Percentiles rank a stretch among this genome's conserved stretches.
phyloP scores from a whole-genome alignment of 2,888 invertebrate species.

The Tuta absoluta region DNA sequence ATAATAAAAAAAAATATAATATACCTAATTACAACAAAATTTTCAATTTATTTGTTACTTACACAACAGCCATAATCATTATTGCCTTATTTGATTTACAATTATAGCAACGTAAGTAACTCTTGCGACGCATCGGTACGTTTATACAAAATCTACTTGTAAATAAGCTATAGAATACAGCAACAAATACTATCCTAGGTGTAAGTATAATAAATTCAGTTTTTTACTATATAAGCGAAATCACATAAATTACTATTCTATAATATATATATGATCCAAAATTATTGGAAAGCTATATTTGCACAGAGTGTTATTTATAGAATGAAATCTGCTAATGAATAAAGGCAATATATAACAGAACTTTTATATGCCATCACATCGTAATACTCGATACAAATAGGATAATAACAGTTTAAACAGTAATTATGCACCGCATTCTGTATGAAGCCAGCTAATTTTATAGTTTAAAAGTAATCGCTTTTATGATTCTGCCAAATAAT shows the following conservation, averaged over 20 bases:
- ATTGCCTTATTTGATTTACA: background rate
- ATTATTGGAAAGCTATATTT: slow-evolving; percentile 13
- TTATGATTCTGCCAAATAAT: slow-evolving; percentile 69
- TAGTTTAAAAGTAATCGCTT: slow-evolving; percentile 76
- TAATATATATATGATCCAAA: background rate
- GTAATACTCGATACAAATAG: slow-evolving; percentile 19
- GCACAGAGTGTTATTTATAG: slow-evolving; percentile 8
- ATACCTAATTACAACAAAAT: background rate
- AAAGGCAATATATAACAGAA: slow-evolving; percentile 7
- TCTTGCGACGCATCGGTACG: slow-evolving; percentile 10
- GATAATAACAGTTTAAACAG: slow-evolving; percentile 52
- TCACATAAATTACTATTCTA: slow-evolving; percentile 9
- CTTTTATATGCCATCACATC: slow-evolving; percentile 6
- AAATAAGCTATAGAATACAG: background rate
- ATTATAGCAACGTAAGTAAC: background rate
- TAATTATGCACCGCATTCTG: slow-evolving; percentile 75
- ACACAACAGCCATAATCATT: background rate
- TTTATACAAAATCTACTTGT: background rate
- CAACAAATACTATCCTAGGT: background rate
- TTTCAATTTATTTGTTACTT: background rate
- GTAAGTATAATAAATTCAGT: slow-evolving; percentile 6
- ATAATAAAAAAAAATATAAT: too few species aligned
- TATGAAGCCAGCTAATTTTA: slow-evolving; percentile 75
- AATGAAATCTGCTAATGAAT: slow-evolving; percentile 1
- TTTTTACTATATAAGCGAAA: background rate